Conservation (phyloP, 30 jellyfish, hydroid and myxozoan species). For the Hydractinia symbiolongicarpus region DNA sequence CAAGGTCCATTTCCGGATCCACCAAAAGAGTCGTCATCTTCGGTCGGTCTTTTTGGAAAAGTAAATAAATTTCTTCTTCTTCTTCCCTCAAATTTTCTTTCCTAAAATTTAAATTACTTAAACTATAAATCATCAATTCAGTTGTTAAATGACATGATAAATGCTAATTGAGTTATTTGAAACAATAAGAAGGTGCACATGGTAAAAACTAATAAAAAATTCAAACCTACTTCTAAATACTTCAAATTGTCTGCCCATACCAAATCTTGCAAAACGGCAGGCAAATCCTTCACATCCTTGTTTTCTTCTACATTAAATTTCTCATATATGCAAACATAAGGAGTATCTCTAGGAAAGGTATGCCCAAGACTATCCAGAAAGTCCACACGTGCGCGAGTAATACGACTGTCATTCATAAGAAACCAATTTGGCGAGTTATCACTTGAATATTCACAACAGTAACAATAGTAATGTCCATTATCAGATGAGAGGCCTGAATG, state of each 20-base stretch:
- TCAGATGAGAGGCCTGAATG: conserved; percentile 88
- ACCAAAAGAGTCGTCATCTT: conserved; percentile 6
- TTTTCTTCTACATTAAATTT: conserved; percentile 1
- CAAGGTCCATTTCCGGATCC: conserved; percentile 11
- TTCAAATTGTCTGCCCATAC: conserved; percentile 7
- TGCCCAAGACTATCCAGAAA: conserved; percentile 30
- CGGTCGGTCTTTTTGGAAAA: no score
- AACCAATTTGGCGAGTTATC: conserved; percentile 44
- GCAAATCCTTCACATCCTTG: neutral
- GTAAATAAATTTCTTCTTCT: no score
- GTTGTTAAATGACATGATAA: no score
- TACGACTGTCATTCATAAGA: conserved; percentile 64
- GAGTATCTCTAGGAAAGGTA: conserved; percentile 76
- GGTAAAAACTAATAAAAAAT: neutral
- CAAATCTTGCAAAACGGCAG: conserved; percentile 5
- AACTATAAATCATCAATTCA: no score
- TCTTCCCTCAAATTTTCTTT: no score
- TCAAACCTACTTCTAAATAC: conserved; percentile 15
- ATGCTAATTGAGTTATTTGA: no score
- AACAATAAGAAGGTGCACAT: neutral
- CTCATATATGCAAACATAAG: conserved; percentile 80
- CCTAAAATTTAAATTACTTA: no score
- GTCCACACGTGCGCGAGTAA: conserved; percentile 28
- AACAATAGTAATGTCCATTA: conserved; percentile 83
- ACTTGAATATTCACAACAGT: conserved; percentile 18